Percentiles rank a stretch among this genome's conserved stretches.
Evolutionary conservation across 2,797 vertebrate species (phyloP).

Genomic region (Pseudochaenichthys georgianus): DNA sequence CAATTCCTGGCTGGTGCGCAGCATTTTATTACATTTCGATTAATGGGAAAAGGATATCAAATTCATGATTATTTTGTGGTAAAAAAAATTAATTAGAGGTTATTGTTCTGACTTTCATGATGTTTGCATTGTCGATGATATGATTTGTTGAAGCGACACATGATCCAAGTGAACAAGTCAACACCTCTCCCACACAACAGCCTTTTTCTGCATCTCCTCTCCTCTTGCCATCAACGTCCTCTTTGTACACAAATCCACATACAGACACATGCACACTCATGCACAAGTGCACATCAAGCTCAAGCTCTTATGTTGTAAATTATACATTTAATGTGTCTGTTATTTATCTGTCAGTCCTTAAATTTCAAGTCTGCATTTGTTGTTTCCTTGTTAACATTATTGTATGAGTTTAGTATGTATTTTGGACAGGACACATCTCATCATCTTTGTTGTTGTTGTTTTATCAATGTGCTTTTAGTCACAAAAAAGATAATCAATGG

Average conservation of each 20-base stretch:
- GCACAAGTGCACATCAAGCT: slow-evolving; percentile 3
- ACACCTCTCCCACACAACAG: slow-evolving; percentile 87
- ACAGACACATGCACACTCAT: slow-evolving; percentile 12
- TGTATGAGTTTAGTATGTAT: slow-evolving; percentile 39
- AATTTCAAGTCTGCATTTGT: slow-evolving; percentile 25
- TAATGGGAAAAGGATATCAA: slow-evolving; percentile 10
- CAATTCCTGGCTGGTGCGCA: slow-evolving; percentile 33
- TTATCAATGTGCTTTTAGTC: slow-evolving; percentile 52
- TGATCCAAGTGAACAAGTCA: slow-evolving; percentile 85
- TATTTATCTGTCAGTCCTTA: slow-evolving; percentile 29
- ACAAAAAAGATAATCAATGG: slow-evolving; percentile 31
- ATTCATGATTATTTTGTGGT: neutral
- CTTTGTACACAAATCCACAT: slow-evolving; percentile 30
- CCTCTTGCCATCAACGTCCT: slow-evolving; percentile 59
- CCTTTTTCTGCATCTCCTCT: slow-evolving; percentile 75
- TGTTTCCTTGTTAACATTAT: slow-evolving; percentile 25
- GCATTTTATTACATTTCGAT: slow-evolving; percentile 18
- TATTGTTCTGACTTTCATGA: slow-evolving; percentile 71
- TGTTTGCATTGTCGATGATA: slow-evolving; percentile 56
- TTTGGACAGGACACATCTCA: slow-evolving; percentile 23
- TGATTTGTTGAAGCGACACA: slow-evolving; percentile 77
- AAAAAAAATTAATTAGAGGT: neutral
- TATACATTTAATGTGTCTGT: slow-evolving; percentile 25
- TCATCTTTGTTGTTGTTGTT: slow-evolving; percentile 18
- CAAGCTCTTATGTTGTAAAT: slow-evolving; percentile 36